These are phyloP conservation scores for Athalia rosae DNA, from an alignment of 2,888 invertebrate species.

Conservation along the genomic window DNA sequence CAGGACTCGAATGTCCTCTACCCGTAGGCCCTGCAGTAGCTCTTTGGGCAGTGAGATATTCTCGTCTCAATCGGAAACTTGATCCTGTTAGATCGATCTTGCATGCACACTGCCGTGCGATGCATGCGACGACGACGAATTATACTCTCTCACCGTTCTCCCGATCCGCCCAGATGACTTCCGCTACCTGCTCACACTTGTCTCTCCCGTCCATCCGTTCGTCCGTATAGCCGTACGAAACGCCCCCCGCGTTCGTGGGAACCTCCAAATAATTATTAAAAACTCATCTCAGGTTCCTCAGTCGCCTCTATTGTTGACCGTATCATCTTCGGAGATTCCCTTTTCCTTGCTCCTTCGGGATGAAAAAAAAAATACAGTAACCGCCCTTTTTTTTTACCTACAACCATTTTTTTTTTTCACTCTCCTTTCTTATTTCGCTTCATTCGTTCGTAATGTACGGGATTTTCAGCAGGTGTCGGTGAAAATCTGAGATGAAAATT, in stretches of 20 bases:
- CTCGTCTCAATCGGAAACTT: slow-evolving; percentile 58
- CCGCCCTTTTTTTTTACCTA: slow-evolving; percentile 44
- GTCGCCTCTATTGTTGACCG: slow-evolving; percentile 70
- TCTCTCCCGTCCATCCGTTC: slow-evolving; percentile 56
- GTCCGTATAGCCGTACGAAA: slow-evolving; percentile 61
- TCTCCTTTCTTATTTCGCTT: not conserved
- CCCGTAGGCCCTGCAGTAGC: not conserved
- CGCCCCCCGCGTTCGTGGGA: slow-evolving; percentile 73
- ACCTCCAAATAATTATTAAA: slow-evolving; percentile 72
- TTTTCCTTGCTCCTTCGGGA: slow-evolving; percentile 51
- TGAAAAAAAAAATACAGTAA: slow-evolving; percentile 43
- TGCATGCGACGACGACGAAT: slow-evolving; percentile 56
- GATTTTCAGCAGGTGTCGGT: slow-evolving; percentile 10
- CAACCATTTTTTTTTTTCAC: not conserved
- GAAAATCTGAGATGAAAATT: no score
- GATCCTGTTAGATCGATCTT: slow-evolving; percentile 69
- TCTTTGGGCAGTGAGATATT: slow-evolving; percentile 5
- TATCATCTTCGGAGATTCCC: slow-evolving; percentile 71
- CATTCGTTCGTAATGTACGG: not conserved
- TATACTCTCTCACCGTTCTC: slow-evolving; percentile 63
- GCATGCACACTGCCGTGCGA: slow-evolving; percentile 55
- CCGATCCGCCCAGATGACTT: slow-evolving; percentile 69
- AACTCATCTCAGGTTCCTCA: slow-evolving; percentile 66
- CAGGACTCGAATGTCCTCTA: slow-evolving; percentile 20
- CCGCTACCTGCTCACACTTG: slow-evolving; percentile 70